Evolutionary conservation across 2,888 invertebrate genomes (phyloP).

Genomic region (Zele albiditarsus): DNA sequence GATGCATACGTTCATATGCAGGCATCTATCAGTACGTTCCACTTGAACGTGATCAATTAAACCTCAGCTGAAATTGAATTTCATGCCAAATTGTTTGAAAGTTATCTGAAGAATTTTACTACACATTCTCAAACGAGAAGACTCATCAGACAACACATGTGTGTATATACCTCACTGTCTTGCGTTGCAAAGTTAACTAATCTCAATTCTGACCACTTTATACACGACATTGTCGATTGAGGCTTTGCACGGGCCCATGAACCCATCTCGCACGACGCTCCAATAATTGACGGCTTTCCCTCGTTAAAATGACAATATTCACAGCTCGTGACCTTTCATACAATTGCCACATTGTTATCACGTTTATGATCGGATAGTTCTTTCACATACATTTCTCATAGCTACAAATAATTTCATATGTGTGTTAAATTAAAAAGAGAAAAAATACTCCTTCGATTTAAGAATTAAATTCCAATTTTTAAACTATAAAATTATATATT

Average conservation of each 20-base stretch:
- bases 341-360: constrained; percentile 22
- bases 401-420: background rate
- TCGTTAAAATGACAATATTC: constrained; percentile 44
- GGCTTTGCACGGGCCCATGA: constrained; percentile 43
- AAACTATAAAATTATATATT: background rate
- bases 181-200: constrained; percentile 43
- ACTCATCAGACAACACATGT: constrained; percentile 20
- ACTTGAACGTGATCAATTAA: constrained; percentile 12
- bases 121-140: background rate
- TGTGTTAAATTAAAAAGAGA: background rate
- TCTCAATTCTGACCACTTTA: constrained; percentile 53
- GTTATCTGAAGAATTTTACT: constrained; percentile 11
- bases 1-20: constrained; percentile 5
- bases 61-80: background rate
- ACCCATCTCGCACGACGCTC: constrained; percentile 27
- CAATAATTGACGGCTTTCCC: constrained; percentile 49
- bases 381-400: background rate
- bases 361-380: background rate
- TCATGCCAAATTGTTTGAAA: background rate
- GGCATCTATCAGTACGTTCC: constrained; percentile 9
- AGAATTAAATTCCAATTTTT: background rate
- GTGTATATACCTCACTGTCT: constrained; percentile 18
- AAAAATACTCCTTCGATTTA: background rate
- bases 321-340: constrained; percentile 45
- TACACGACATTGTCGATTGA: constrained; percentile 52